These are phyloP conservation scores for Syngnathus typhle DNA, from an alignment of 2,113 vertebrate species.

Conservation along the genomic window DNA sequence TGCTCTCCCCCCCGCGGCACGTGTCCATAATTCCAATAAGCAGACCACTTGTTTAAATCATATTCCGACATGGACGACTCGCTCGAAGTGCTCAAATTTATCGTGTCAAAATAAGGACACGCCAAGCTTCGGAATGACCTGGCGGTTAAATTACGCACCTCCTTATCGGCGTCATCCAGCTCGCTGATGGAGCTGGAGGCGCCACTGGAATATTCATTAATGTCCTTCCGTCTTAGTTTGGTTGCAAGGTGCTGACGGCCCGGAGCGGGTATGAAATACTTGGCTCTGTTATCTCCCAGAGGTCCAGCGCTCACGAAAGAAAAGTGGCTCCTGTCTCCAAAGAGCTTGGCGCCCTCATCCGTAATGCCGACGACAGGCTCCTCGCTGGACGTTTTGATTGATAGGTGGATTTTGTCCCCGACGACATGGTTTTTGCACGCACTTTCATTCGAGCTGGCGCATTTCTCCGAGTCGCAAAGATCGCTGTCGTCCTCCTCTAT, in stretches of 20 bases:
- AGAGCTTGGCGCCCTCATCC: slow-evolving; percentile 79
- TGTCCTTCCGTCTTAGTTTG: slow-evolving; percentile 77
- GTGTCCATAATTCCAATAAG: slow-evolving; percentile 81
- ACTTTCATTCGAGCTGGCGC: slow-evolving; percentile 74
- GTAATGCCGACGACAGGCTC: slow-evolving; percentile 51
- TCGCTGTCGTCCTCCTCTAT: slow-evolving; percentile 73
- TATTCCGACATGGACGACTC: slow-evolving; percentile 85
- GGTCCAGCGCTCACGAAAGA: slow-evolving; percentile 66
- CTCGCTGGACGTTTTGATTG: slow-evolving; percentile 81
- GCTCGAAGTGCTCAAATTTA: slow-evolving; percentile 82
- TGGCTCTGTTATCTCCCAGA: slow-evolving; percentile 48
- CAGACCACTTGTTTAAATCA: slow-evolving; percentile 85
- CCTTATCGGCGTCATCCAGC: slow-evolving; percentile 94
- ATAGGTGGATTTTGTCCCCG: slow-evolving; percentile 77
- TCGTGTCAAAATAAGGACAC: slow-evolving; percentile 89
- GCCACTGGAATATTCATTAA: slow-evolving; percentile 88
- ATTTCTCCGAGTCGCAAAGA: slow-evolving; percentile 69
- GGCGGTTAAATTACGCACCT: slow-evolving; percentile 91
- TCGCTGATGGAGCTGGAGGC: slow-evolving; percentile 95
- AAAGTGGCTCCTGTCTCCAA: slow-evolving; percentile 79
- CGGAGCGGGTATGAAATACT: slow-evolving; percentile 77
- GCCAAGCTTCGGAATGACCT: slow-evolving; percentile 93
- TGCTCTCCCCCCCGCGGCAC: slow-evolving; percentile 52
- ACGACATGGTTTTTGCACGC: slow-evolving; percentile 55
- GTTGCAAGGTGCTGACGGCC: slow-evolving; percentile 83